These are phyloP conservation scores for Aphidius gifuensis DNA, from an alignment of 1,140 invertebrate genomes.

Conservation along the genomic window DNA sequence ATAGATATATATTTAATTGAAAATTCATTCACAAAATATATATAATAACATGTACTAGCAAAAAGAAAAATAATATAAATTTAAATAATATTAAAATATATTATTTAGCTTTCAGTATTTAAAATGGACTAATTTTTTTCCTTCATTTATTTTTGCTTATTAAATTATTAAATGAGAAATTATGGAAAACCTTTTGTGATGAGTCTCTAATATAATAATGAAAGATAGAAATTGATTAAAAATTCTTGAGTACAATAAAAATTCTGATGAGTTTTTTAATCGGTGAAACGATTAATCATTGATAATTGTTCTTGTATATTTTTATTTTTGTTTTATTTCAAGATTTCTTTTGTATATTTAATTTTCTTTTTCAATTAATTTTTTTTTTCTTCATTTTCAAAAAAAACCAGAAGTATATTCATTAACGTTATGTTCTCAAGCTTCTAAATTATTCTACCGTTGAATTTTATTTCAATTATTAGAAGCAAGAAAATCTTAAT, in stretches of 20 bases:
- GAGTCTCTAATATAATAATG: too few species aligned
- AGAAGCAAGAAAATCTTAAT: constrained; percentile 26
- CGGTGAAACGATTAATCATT: not conserved
- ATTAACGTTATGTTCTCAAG: constrained; percentile 7
- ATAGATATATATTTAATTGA: too few species aligned
- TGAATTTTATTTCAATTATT: constrained; percentile 30
- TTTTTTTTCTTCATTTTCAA: not conserved
- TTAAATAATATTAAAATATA: too few species aligned
- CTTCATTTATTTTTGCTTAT: too few species aligned
- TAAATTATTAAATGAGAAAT: too few species aligned
- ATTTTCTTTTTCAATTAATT: not conserved
- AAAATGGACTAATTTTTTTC: too few species aligned
- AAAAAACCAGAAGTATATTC: not conserved
- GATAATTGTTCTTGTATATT: not conserved
- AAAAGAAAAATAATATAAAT: too few species aligned
- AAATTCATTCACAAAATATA: too few species aligned
- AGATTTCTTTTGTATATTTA: not conserved
- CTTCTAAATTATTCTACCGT: constrained; percentile 23
- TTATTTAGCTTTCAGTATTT: too few species aligned
- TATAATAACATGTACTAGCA: too few species aligned
- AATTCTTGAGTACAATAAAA: not conserved
- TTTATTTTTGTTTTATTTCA: not conserved
- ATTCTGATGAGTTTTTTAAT: constrained; percentile 7
- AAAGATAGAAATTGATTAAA: too few species aligned
- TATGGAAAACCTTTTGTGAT: too few species aligned